Conservation (phyloP, 1,140 invertebrate species). For the Halesus radiatus region DNA sequence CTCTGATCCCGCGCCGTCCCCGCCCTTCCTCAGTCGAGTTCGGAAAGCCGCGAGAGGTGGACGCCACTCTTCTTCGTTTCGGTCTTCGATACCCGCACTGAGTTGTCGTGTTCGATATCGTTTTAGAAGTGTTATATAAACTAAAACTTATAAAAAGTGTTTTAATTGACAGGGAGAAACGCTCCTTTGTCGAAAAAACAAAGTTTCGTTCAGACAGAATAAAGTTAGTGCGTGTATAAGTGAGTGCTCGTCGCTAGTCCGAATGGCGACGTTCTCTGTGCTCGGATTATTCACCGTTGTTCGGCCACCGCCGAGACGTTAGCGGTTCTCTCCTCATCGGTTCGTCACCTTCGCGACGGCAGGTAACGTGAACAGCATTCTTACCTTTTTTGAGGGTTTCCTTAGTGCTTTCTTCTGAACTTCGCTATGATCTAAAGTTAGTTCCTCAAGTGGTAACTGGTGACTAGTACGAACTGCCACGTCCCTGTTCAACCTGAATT, state of each 20-base stretch:
- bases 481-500: constrained; percentile 38
- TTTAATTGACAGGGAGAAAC: neutral
- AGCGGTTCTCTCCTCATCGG: constrained; percentile 28
- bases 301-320: constrained; percentile 40
- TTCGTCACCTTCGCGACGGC: constrained; percentile 27
- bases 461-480: constrained; percentile 31
- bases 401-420: neutral
- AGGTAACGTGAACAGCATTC: constrained; percentile 38
- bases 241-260: constrained; percentile 27
- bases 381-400: neutral
- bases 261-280: constrained; percentile 48
- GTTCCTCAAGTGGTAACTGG: neutral
- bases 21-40: constrained; percentile 47
- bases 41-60: constrained; percentile 38
- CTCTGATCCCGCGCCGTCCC: constrained; percentile 15
- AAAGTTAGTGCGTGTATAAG: constrained; percentile 28
- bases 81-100: constrained; percentile 31
- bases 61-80: neutral
- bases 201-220: constrained; percentile 36
- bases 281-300: constrained; percentile 47
- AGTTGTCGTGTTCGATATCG: constrained; percentile 47
- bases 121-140: constrained; percentile 48
- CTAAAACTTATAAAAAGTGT: constrained; percentile 46
- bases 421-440: constrained; percentile 13
- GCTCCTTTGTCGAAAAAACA: constrained; percentile 4